Evolutionary conservation across 2,888 invertebrate species (phyloP).

Genomic region (Syritta pipiens): DNA sequence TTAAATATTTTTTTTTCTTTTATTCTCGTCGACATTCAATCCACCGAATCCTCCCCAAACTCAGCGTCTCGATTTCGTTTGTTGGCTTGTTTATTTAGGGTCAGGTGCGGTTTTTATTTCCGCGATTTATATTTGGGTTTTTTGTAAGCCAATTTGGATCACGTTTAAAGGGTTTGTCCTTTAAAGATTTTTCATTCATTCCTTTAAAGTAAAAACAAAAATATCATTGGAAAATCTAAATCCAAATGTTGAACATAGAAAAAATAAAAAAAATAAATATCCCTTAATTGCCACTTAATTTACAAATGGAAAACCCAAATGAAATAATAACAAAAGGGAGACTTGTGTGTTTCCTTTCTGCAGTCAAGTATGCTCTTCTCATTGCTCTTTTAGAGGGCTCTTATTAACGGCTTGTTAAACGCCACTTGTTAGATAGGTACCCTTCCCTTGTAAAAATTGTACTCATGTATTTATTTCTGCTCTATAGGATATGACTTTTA

Average conservation of each 20-base stretch:
- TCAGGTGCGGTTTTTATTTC: conserved; percentile 54
- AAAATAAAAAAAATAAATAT: too few species aligned
- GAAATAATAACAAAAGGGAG: conserved; percentile 49
- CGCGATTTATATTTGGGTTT: conserved; percentile 43
- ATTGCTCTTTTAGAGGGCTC: conserved; percentile 51
- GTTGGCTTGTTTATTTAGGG: conserved; percentile 66
- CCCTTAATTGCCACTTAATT: conserved; percentile 67
- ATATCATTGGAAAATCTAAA: conserved; percentile 26
- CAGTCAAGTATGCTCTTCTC: conserved; percentile 41
- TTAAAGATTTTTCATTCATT: conserved; percentile 32
- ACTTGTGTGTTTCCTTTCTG: conserved; percentile 28
- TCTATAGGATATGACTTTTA: background rate
- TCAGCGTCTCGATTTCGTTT: conserved; percentile 43
- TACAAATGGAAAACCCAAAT: conserved; percentile 51
- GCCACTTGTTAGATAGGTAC: conserved; percentile 55
- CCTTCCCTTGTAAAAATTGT: background rate
- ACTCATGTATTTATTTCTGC: background rate
- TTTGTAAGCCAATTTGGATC: conserved; percentile 12
- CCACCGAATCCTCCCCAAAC: conserved; percentile 28
- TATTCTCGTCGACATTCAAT: conserved; percentile 30
- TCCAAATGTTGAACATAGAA: conserved; percentile 23
- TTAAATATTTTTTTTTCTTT: conserved; percentile 45
- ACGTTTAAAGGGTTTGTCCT: conserved; percentile 12
- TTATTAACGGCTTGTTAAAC: conserved; percentile 68
- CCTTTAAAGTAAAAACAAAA: conserved; percentile 2